Base-by-base conservation (phyloP, 2,797 vertebrate genomes). In the Molossus alvarezi region DNA sequence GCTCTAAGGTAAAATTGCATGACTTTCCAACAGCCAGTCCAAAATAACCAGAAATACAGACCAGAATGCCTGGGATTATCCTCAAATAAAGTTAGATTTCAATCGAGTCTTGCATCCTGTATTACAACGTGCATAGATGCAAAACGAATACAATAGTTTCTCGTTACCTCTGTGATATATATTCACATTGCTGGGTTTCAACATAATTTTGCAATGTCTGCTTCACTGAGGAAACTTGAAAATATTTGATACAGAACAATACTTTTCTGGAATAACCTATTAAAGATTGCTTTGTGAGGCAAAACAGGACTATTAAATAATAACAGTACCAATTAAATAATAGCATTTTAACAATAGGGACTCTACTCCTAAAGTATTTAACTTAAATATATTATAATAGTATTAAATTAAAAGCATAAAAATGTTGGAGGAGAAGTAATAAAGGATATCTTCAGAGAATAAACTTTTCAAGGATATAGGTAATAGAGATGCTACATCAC, bases 11-110 rank as follows among this genome's bases (percentile, higher is more conserved):
- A 97, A 98, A 98, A 91, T 51, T 75, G 75, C 97, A 95, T 98
- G 95, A 97, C 91, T 96, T 97, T 98, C 93, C 95, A 91, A 76
- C 97, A 97, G 96, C 77, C 82, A 89, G 91, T 75, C 81, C 87
- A 93, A 97, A 97, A 96, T 97, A 1, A 2, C 93, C 97, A 97
- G 94, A 62, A 58, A 91, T 93, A 95, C 64, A 95, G 97, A 96
- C 87, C 97, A 89, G 94, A 96, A 81, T 93, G 97, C 97, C 97
- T 97, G 89, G 1, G 73, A 96, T 98, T 97, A 95, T 97, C 93
- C 94, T 96, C 87, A 98, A 98, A 98, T 98, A 85, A 98, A 97
- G 97, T 98, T 98, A 97, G 94, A 98, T 98, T 97, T 97, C 94
- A 97, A 97, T 97, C 98, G 83, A 96, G 95, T 96, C 91, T 96